Percentiles rank a stretch among this genome's conserved stretches.
Conservation (phyloP, 2,113 vertebrate species). For the Psittacula cyanocephala region DNA sequence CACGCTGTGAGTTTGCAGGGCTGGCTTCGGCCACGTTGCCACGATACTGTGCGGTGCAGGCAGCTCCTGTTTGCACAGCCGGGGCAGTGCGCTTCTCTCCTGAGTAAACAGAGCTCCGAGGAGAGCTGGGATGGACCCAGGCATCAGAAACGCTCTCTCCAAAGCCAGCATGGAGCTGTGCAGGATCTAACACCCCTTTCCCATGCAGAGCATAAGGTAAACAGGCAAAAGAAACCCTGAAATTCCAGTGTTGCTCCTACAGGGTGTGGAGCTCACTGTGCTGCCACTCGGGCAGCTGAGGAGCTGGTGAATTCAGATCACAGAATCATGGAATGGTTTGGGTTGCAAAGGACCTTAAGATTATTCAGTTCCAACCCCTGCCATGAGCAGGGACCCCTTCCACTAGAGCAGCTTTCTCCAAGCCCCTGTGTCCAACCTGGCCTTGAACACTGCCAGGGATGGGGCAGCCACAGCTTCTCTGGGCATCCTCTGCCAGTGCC, state of each 20-base stretch:
- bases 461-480: too few species aligned
- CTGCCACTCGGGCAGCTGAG: not conserved
- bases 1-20: slow-evolving; percentile 76
- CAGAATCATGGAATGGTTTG: not conserved
- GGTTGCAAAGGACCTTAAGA: not conserved
- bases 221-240: not conserved
- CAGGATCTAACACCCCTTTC: not conserved
- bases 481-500: too few species aligned
- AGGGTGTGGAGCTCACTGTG: rapidly evolving
- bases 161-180: not conserved
- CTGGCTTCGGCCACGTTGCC: slow-evolving; percentile 78
- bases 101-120: not conserved
- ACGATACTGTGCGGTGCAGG: slow-evolving; percentile 76
- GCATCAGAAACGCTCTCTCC: not conserved
- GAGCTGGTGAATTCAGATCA: not conserved
- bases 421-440: too few species aligned
- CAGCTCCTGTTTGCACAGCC: slow-evolving; percentile 77
- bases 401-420: too few species aligned
- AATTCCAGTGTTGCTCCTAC: not conserved
- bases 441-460: too few species aligned
- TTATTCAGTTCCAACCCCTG: not conserved
- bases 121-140: not conserved
- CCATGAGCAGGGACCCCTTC: too few species aligned
- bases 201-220: rapidly evolving
- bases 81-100: not conserved